Percentiles rank a stretch among this genome's conserved stretches.
These are phyloP conservation scores for Cyrtorhinus lividipennis DNA, from an alignment of 1,140 invertebrate species.

Conservation along the genomic window DNA sequence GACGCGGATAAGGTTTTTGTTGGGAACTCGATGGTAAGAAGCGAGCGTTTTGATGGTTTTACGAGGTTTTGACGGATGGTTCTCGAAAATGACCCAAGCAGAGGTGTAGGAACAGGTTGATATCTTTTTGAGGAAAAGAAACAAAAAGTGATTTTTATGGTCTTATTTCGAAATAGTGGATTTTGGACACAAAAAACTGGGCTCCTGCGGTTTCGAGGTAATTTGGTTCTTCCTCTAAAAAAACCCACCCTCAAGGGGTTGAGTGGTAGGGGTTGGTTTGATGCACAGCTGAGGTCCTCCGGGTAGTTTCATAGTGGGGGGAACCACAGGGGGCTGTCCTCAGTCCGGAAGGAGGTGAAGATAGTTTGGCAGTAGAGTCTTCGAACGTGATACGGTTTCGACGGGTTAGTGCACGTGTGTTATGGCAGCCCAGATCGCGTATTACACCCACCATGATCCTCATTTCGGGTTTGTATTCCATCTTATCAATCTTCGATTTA, in stretches of 20 bases:
- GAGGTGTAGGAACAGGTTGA: neutral
- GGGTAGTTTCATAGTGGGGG: neutral
- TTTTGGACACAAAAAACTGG: neutral
- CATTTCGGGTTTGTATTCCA: no score
- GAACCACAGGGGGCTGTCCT: neutral
- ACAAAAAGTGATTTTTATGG: neutral
- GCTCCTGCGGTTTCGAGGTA: neutral
- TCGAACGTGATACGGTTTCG: neutral
- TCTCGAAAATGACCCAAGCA: no score
- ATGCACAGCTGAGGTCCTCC: no score
- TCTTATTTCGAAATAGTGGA: no score
- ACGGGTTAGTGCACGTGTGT: neutral
- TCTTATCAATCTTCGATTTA: no score
- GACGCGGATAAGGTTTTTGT: neutral
- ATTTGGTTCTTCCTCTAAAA: no score
- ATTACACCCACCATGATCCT: neutral
- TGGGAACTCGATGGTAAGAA: neutral
- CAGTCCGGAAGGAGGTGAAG: neutral
- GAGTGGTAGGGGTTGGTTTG: neutral
- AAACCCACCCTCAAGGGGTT: neutral
- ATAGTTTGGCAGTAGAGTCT: neutral
- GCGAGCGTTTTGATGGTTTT: neutral
- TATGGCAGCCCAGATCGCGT: conserved; percentile 5
- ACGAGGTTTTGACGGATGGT: conserved; percentile 3
- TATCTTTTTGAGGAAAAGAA: neutral